These are phyloP conservation scores for Orchesella flavescens DNA, from an alignment of 2,888 invertebrate species.

Conservation along the genomic window DNA sequence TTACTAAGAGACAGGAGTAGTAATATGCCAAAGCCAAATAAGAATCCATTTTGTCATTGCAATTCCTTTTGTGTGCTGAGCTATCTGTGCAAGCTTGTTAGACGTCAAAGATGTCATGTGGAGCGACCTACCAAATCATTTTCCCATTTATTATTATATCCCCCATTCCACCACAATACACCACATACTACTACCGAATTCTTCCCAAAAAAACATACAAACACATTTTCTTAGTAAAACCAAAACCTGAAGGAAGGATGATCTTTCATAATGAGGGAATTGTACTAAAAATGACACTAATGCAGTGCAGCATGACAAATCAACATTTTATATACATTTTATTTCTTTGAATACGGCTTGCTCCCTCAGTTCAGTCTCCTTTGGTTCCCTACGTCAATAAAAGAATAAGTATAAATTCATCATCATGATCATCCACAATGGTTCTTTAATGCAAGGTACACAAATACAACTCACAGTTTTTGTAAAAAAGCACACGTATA, in stretches of 20 bases:
- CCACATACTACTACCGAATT: not conserved
- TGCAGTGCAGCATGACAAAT: not conserved
- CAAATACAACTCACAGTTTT: not conserved
- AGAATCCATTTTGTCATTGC: no score
- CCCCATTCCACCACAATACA: not conserved
- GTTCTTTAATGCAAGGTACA: no score
- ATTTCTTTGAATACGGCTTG: no score
- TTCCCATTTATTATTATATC: constrained; percentile 48
- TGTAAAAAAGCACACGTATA: not conserved
- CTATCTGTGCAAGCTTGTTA: constrained; percentile 40
- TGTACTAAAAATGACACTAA: not conserved
- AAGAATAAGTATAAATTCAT: no score
- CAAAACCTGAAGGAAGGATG: not conserved
- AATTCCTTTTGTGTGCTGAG: not conserved
- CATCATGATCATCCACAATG: no score
- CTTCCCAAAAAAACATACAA: not conserved
- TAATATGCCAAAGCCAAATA: not conserved
- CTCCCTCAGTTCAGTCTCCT: no score
- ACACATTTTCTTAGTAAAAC: not conserved
- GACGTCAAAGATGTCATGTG: constrained; percentile 30
- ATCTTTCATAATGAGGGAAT: not conserved
- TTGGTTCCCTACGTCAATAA: no score
- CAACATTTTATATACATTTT: not conserved
- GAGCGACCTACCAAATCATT: constrained; percentile 49
- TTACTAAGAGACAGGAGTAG: not conserved